phyloP scores from a whole-genome alignment of 1,140 invertebrate genomes.

The Papilio dardanus region DNA sequence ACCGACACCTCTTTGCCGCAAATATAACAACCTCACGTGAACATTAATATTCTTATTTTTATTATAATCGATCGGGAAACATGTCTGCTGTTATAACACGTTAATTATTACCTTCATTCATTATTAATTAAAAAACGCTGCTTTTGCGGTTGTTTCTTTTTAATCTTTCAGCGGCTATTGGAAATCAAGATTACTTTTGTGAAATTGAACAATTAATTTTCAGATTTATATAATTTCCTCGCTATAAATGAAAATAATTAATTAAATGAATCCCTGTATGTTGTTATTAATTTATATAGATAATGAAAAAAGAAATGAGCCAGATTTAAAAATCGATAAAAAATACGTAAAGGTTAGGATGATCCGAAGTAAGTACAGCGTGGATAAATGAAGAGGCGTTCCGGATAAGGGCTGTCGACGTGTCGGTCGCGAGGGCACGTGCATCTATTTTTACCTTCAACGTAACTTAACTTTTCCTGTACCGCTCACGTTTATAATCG shows the following conservation, averaged over 20 bases:
- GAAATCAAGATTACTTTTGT: neutral
- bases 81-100: conserved; percentile 20
- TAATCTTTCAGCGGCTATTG: conserved; percentile 4
- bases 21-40: conserved; percentile 59
- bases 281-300: neutral
- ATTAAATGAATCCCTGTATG: neutral
- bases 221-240: neutral
- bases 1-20: conserved; percentile 59
- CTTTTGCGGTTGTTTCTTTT: conserved; percentile 19
- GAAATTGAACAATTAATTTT: neutral
- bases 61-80: conserved; percentile 30
- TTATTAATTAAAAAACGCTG: neutral
- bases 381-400: conserved; percentile 57
- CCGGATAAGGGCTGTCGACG: conserved; percentile 50
- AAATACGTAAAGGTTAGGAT: conserved; percentile 4
- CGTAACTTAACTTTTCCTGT: conserved; percentile 47
- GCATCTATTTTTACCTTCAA: conserved; percentile 61
- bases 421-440: conserved; percentile 51
- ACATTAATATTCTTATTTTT: conserved; percentile 64
- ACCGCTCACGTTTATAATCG: conserved; percentile 47
- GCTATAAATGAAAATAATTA: neutral
- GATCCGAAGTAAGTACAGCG: conserved; percentile 35
- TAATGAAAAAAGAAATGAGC: neutral
- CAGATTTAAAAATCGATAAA: neutral
- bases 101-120: neutral